These are phyloP conservation scores for Melanotaenia nigrans DNA, from an alignment of 2,797 vertebrate species.

Conservation along the genomic window DNA sequence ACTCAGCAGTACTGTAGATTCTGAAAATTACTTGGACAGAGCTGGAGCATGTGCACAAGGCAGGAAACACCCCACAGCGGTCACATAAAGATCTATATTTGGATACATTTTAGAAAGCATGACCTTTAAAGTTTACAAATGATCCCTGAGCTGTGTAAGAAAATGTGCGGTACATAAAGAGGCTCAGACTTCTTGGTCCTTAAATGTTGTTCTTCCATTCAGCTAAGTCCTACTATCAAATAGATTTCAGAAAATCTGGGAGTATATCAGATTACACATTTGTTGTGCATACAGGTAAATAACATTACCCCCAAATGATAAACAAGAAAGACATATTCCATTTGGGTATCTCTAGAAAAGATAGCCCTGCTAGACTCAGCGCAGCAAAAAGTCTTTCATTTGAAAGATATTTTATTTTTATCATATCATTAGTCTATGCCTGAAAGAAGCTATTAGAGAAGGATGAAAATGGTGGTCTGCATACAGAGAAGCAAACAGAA, in stretches of 20 bases:
- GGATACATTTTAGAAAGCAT: background rate
- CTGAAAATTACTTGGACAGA: background rate
- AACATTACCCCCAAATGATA: background rate
- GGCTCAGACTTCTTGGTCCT: background rate
- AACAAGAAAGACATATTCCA: background rate
- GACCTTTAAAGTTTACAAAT: constrained; percentile 16
- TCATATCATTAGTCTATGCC: background rate
- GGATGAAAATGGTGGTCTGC: background rate
- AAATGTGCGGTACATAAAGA: background rate
- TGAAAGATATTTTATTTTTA: background rate
- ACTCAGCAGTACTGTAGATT: background rate
- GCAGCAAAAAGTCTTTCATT: background rate
- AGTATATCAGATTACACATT: background rate
- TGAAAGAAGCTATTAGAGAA: background rate
- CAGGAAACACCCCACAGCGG: constrained; percentile 5
- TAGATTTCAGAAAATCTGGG: no score
- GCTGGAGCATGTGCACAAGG: background rate
- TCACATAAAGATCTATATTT: constrained; percentile 1
- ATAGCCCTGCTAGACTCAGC: no score
- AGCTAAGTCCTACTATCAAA: no score
- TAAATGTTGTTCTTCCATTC: background rate
- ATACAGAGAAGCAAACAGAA: background rate
- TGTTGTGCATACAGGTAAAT: background rate
- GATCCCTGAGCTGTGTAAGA: background rate
- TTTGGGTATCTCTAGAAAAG: background rate